Evolutionary conservation across 1,140 invertebrate species (phyloP), one percentile per base, ranked within the genome.

Genomic region (Hesperophylax magnus): DNA sequence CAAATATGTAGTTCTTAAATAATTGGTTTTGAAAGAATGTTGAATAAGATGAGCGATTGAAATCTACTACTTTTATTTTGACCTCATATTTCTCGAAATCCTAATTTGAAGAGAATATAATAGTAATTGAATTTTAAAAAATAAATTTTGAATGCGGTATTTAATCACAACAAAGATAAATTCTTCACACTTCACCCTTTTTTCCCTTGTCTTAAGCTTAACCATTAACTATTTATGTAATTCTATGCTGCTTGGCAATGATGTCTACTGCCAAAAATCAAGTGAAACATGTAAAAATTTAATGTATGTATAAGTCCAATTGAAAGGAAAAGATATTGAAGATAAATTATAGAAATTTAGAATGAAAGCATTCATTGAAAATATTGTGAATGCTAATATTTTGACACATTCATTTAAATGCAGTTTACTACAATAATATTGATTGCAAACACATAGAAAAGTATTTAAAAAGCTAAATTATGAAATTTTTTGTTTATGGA

Each of bases 171-270:
- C 9, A 47, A 14, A 9, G 3, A 47, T 47, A 11, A 14, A 47
- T 47, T 47, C 9, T 14, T 47, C 11, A 47, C 3, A 47, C 69
- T 72, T 72, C 69, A 72, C 17, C 2, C n/a, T 58, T 75, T 58
- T 67, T 82, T 63, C 75, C 74, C 67, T 22, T 61, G 15, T 72
- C 60, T 53, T 56, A 82, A 80, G 78, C 78, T 82, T 58, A 39
- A 52, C 11, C 54, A 56, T 27, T 17, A 22, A 75, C 67, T 65
- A 67, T 79, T 27, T 65, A 65, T 56, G 27, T 27, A 47, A 8
- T 54, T 82, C 72, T 71, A 69, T 82, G 56, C 78, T 82, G 81
- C 78, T 79, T 82, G 78, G 78, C 81, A 76, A 82, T 82, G 78
- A 74, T 56, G 39, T 78, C 75, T 82, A 82, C 69, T 31, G 77